These are phyloP conservation scores for Molorchus minor DNA, from an alignment of 2,888 invertebrate genomes.

Conservation along the genomic window DNA sequence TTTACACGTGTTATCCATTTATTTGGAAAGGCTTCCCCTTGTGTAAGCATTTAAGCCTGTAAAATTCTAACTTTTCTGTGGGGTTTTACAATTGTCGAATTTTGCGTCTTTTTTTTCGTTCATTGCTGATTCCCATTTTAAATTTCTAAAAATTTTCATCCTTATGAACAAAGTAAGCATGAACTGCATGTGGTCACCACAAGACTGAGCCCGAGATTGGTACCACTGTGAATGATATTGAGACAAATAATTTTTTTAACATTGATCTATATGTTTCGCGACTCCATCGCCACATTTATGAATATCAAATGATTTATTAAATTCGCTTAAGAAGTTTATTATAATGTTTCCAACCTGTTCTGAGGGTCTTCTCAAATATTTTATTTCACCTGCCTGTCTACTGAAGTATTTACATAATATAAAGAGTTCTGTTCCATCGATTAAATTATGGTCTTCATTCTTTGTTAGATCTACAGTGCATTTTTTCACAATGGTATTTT, in stretches of 20 bases:
- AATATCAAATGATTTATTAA: neutral
- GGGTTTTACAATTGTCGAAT: neutral
- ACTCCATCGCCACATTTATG: neutral
- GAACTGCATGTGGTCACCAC: neutral
- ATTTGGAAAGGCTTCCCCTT: too few species aligned
- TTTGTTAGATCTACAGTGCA: neutral
- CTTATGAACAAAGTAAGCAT: neutral
- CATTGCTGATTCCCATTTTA: neutral
- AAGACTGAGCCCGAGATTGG: neutral
- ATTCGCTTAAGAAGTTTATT: neutral
- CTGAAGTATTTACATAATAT: neutral
- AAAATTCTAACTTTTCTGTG: neutral
- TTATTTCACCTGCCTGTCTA: neutral
- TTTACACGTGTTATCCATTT: too few species aligned
- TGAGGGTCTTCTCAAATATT: neutral
- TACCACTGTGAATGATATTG: neutral
- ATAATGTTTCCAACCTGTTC: neutral
- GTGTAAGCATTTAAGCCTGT: too few species aligned
- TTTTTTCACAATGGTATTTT: neutral
- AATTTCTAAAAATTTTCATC: conserved; percentile 1
- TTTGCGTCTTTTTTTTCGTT: neutral
- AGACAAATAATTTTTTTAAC: neutral
- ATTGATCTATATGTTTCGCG: neutral
- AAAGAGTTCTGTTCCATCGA: neutral
- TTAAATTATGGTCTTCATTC: neutral